Conservation (phyloP, 2,797 vertebrate genomes). For the Chelon labrosus region DNA sequence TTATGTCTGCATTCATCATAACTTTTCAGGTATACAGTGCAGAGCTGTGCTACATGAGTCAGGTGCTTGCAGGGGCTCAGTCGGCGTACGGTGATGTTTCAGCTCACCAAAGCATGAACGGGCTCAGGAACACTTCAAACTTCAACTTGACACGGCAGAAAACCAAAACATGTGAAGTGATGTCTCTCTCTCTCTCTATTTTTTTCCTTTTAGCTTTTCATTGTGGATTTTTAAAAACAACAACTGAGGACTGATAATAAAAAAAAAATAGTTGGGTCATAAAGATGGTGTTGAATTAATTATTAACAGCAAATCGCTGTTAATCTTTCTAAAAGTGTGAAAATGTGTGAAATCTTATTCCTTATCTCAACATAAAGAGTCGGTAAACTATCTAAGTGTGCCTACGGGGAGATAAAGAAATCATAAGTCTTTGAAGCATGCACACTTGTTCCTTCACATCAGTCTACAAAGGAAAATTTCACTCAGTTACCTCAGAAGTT, state of each 20-base stretch:
- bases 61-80: slow-evolving; percentile 34
- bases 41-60: slow-evolving; percentile 27
- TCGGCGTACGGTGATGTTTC: slow-evolving; percentile 17
- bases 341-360: slow-evolving; percentile 9
- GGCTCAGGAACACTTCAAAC: background rate
- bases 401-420: slow-evolving; percentile 25
- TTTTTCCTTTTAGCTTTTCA: background rate
- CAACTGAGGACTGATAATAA: background rate
- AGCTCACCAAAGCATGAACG: slow-evolving; percentile 24
- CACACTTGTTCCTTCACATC: slow-evolving; percentile 16
- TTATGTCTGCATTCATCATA: slow-evolving; percentile 26
- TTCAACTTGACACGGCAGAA: slow-evolving; percentile 13
- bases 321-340: slow-evolving; percentile 13
- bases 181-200: no score
- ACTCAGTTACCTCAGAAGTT: slow-evolving; percentile 20
- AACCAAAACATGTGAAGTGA: background rate
- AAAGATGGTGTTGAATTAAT: slow-evolving; percentile 10
- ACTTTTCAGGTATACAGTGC: slow-evolving; percentile 31
- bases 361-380: slow-evolving; percentile 11
- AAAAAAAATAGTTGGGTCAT: slow-evolving; percentile 6
- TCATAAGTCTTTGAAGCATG: slow-evolving; percentile 20
- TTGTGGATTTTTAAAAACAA: background rate
- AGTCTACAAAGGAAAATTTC: background rate
- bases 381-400: slow-evolving; percentile 1
- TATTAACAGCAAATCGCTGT: slow-evolving; percentile 4